phyloP scores from a whole-genome alignment of 2,888 invertebrate species.

The Eupithecia inturbata region DNA sequence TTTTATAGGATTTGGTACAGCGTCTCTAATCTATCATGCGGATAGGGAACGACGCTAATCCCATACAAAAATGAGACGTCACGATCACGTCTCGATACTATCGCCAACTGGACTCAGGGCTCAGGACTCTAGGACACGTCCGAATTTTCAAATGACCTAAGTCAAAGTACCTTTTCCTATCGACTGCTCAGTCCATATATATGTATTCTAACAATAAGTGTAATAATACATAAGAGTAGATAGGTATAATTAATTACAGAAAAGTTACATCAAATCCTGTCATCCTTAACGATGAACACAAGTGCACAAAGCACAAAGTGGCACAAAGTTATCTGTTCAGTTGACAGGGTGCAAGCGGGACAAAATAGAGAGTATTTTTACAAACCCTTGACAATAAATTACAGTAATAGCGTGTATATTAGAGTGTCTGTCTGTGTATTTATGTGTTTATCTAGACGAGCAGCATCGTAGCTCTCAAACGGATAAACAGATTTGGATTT shows the following conservation, averaged over 20 bases:
- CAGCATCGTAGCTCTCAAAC: not conserved
- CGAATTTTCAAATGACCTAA: not conserved
- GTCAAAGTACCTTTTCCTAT: not conserved
- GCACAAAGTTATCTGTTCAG: not conserved
- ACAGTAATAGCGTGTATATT: not conserved
- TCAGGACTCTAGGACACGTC: no score
- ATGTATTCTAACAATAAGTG: not conserved
- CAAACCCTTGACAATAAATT: not conserved
- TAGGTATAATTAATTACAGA: not conserved
- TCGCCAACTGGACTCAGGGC: no score
- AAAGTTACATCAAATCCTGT: not conserved
- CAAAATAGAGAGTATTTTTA: not conserved
- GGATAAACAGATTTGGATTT: not conserved
- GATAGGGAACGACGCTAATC: no score
- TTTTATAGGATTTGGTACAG: no score
- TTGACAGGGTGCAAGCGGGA: not conserved
- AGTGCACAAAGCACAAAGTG: no score
- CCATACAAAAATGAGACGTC: no score
- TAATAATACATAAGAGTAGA: not conserved
- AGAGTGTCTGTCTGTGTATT: no score
- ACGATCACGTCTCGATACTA: no score
- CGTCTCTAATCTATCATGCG: no score
- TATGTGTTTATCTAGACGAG: not conserved
- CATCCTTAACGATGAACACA: not conserved
- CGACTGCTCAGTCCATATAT: not conserved